Evolutionary conservation across 2,113 vertebrate species (phyloP).

Genomic region (Terrapene triunguis): DNA sequence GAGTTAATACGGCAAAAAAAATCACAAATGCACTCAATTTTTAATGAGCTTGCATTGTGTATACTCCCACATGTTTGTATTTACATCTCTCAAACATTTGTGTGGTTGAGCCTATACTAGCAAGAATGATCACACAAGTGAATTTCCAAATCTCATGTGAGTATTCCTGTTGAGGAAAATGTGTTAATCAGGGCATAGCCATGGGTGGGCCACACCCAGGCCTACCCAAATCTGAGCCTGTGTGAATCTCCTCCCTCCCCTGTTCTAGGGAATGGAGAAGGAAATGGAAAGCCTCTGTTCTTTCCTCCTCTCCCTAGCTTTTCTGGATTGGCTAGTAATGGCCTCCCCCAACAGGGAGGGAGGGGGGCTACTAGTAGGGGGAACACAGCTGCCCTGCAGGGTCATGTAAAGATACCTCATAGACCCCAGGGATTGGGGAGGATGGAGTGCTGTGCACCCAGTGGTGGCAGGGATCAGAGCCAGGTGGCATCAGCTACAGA

Average conservation of each 20-base stretch:
- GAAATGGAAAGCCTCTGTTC: too few species aligned
- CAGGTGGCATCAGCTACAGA: neutral
- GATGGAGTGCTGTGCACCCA: neutral
- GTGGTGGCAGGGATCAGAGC: neutral
- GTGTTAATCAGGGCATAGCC: neutral
- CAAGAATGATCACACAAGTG: neutral
- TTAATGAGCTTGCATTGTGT: neutral
- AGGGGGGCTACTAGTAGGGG: neutral
- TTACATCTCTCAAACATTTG: neutral
- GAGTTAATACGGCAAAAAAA: conserved; percentile 6
- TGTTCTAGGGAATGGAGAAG: neutral
- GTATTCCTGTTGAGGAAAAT: neutral
- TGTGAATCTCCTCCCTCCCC: too few species aligned
- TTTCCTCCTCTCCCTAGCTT: neutral
- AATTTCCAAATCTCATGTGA: neutral
- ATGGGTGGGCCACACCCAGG: neutral
- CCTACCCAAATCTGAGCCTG: neutral
- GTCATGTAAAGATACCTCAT: neutral
- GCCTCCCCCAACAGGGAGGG: neutral
- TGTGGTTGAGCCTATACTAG: neutral
- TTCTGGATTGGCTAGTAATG: neutral
- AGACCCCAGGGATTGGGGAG: neutral
- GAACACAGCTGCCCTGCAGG: neutral
- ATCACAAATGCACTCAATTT: neutral
- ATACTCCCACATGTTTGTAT: neutral